Conservation (phyloP, 2,888 invertebrate species). For the Brenthis ino region DNA sequence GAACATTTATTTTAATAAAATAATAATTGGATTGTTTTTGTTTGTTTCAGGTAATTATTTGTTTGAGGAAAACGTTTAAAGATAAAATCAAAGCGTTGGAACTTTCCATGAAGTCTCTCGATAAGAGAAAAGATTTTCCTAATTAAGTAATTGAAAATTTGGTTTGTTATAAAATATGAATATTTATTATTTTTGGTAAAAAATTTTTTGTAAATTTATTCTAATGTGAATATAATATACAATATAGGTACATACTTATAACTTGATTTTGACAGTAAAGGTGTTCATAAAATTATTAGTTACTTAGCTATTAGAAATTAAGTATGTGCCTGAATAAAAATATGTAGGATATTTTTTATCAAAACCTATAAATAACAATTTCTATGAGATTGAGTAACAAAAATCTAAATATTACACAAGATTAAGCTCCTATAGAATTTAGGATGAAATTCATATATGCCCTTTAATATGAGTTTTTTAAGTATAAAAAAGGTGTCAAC, state of each 20-base stretch:
- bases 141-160: conserved; percentile 13
- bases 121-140: conserved; percentile 6
- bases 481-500: background rate
- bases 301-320: no score
- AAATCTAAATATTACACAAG: no score
- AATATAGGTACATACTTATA: no score
- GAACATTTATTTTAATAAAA: background rate
- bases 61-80: conserved; percentile 17
- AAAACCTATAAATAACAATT: no score
- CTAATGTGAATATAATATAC: no score
- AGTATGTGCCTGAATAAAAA: no score
- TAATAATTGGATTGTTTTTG: conserved; percentile 20
- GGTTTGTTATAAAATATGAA: background rate
- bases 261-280: no score
- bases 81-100: conserved; percentile 6
- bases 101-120: background rate
- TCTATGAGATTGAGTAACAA: no score
- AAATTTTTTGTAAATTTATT: no score
- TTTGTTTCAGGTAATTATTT: conserved; percentile 17
- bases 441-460: background rate
- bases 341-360: no score
- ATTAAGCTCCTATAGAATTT: background rate
- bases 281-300: no score
- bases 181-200: no score
- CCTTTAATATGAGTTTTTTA: background rate